A percentile compares a stretch with the other conserved stretches of the same genome.
phyloP scores from a whole-genome alignment of 1,140 invertebrate genomes.

The Ceratoteleas bidentatus region DNA sequence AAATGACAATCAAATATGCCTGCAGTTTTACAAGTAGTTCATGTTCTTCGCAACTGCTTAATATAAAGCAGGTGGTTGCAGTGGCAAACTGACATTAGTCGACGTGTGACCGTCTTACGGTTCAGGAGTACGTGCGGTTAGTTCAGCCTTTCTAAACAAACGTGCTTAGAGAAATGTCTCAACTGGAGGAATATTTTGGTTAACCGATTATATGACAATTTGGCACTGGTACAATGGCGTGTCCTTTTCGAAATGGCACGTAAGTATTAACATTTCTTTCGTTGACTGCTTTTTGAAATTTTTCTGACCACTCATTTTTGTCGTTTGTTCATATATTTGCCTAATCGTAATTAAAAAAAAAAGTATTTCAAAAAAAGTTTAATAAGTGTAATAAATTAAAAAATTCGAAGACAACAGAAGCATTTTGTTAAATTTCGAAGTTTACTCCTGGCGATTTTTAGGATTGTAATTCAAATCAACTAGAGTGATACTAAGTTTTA shows the following conservation, averaged over 20 bases:
- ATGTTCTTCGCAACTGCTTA: constrained; percentile 50
- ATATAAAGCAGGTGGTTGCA: constrained; percentile 57
- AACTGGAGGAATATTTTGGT: background rate
- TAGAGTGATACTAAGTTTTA: too few species aligned
- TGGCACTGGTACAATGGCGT: constrained; percentile 62
- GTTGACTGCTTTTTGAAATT: background rate
- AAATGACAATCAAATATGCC: too few species aligned
- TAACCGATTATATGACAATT: background rate
- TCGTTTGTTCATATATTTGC: too few species aligned
- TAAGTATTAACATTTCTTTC: constrained; percentile 50
- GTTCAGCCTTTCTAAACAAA: constrained; percentile 29
- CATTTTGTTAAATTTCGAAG: too few species aligned
- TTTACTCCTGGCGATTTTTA: too few species aligned
- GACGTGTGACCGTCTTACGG: constrained; percentile 53
- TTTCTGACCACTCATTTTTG: background rate
- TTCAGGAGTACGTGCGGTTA: constrained; percentile 40
- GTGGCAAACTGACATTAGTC: constrained; percentile 52
- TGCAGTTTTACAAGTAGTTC: constrained; percentile 9
- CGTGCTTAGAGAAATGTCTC: constrained; percentile 12
- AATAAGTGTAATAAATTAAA: too few species aligned
- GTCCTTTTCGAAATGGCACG: constrained; percentile 70
- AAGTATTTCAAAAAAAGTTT: background rate
- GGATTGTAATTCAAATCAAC: too few species aligned
- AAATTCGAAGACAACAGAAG: too few species aligned
- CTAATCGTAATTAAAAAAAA: background rate